Evolutionary conservation across 37 sponge, comb jelly and placozoan species (phyloP).

Genomic region (Theonella swinhoei): DNA sequence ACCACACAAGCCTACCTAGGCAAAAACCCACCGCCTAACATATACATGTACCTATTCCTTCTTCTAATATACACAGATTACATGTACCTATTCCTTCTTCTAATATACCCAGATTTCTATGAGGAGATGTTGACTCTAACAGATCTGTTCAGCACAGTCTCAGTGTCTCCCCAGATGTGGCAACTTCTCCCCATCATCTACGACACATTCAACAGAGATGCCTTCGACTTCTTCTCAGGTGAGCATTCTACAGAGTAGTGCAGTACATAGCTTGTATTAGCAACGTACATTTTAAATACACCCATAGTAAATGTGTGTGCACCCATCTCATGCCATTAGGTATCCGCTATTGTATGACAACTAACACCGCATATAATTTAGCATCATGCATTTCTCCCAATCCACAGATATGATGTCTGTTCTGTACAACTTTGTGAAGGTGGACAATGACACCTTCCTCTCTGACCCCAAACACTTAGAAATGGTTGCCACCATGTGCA

Average conservation of each 20-base stretch:
- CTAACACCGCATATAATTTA: not conserved
- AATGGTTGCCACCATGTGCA: constrained; percentile 60
- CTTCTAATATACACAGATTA: not conserved
- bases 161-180: constrained; percentile 86
- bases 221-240: constrained; percentile 68
- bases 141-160: constrained; percentile 69
- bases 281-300: not conserved
- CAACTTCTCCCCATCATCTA: constrained; percentile 72
- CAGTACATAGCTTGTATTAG: not conserved
- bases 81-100: not conserved
- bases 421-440: constrained; percentile 86
- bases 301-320: not conserved
- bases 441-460: constrained; percentile 78
- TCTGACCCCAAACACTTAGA: constrained; percentile 76
- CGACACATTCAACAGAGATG: constrained; percentile 84
- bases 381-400: not conserved
- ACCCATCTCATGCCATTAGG: too few species aligned
- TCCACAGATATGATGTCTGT: constrained; percentile 65
- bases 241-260: not conserved
- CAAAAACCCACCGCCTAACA: too few species aligned
- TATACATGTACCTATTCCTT: not conserved
- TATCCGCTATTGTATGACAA: not conserved
- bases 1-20: too few species aligned
- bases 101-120: constrained; percentile 73
- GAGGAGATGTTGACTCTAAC: constrained; percentile 88